A percentile compares a stretch with the other conserved stretches of the same genome.
Evolutionary conservation across 2,888 invertebrate species (phyloP).

Genomic region (Stegophylla sp.): DNA sequence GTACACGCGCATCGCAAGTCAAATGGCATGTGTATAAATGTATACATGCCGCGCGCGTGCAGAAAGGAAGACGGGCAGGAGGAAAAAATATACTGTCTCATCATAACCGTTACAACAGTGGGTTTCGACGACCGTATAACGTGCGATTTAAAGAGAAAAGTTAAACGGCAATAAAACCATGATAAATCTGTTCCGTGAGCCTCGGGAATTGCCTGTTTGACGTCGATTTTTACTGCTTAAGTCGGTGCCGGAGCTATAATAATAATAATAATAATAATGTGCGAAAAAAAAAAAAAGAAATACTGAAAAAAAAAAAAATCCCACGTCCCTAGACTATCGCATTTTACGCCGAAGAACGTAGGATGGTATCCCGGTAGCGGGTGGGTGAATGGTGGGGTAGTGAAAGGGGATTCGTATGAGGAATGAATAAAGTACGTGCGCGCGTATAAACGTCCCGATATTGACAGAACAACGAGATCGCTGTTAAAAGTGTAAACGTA

Average conservation of each 20-base stretch:
- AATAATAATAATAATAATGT: not conserved
- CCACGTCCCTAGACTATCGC: not conserved
- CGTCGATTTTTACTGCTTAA: constrained; percentile 11
- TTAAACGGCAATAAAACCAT: constrained; percentile 24
- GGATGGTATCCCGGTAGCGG: too few species aligned
- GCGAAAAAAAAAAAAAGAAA: not conserved
- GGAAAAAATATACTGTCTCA: not conserved
- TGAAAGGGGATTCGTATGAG: not conserved
- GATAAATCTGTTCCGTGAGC: constrained; percentile 16
- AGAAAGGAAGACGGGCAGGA: too few species aligned
- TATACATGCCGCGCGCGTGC: not conserved
- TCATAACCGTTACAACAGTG: not conserved
- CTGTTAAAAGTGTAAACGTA: not conserved
- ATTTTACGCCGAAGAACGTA: not conserved
- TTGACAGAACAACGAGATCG: constrained; percentile 1
- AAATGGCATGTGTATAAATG: not conserved
- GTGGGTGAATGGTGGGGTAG: too few species aligned
- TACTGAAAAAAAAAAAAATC: not conserved
- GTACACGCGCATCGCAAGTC: not conserved
- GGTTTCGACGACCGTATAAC: not conserved
- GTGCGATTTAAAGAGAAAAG: constrained; percentile 20
- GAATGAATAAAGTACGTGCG: constrained; percentile 25
- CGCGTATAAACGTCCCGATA: not conserved
- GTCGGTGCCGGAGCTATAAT: not conserved
- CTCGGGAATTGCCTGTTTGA: not conserved